A percentile compares a stretch with the other conserved stretches of the same genome.
phyloP scores from a whole-genome alignment of 2,888 invertebrate genomes.

The Palloptera scutellata region DNA sequence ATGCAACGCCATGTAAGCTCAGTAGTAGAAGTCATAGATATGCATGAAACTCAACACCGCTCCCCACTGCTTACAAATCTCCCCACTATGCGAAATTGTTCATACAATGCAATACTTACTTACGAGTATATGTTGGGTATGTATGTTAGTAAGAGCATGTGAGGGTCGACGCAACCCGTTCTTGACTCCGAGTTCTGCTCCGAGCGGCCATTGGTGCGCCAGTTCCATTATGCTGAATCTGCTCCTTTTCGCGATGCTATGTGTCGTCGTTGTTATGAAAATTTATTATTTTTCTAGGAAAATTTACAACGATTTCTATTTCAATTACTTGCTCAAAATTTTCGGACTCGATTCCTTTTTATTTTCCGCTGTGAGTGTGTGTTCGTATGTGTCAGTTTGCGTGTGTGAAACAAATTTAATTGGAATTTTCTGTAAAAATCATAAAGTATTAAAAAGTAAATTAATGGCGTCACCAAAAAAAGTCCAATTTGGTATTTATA shows the following conservation, averaged over 20 bases:
- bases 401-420: slow-evolving; percentile 22
- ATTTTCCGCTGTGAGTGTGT: slow-evolving; percentile 21
- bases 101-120: no score
- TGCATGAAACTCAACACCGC: slow-evolving; percentile 22
- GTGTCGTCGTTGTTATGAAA: slow-evolving; percentile 39
- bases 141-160: no score
- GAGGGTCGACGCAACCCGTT: no score
- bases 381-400: no score
- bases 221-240: no score
- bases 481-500: no score
- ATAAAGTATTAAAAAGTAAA: no score
- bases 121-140: no score
- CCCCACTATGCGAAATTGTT: no score
- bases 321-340: slow-evolving; percentile 41
- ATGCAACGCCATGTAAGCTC: slow-evolving; percentile 44
- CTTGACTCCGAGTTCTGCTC: slow-evolving; percentile 17
- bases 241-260: no score
- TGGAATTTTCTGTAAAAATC: slow-evolving; percentile 4
- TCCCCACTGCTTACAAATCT: background rate
- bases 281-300: slow-evolving; percentile 44
- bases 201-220: background rate
- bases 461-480: no score
- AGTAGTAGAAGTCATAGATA: slow-evolving; percentile 19
- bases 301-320: slow-evolving; percentile 47
- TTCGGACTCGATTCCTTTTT: background rate